Evolutionary conservation across 2,888 invertebrate species (phyloP), one percentile per base, ranked within the genome.

Genomic region (Cryptophagus acutangulus): DNA sequence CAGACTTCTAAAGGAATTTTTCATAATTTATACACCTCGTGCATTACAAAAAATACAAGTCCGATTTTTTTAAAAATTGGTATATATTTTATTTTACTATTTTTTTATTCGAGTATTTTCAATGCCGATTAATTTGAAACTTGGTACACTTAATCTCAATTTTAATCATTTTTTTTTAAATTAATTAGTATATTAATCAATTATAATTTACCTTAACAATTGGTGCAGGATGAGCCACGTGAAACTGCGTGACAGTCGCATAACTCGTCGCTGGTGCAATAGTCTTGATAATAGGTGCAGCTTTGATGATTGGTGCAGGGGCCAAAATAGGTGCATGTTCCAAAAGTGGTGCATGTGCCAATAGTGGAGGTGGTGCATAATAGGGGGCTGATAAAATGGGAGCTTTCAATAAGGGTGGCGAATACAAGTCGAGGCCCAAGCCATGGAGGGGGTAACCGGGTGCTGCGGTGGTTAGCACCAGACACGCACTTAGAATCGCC

Each of bases 191-290:
- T 24, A 17, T 15, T 15, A n/a, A 17, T 15, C 2, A 30, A 26
- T 13, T 18, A 20, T 6, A 20, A 20, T 42, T 43, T 52, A 63
- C 40, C 71, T 72, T 70, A 9, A 66, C 55, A 13, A 69, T 57
- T 9, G 67, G 65, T 29, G 61, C 60, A n/a, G 41, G 40, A 49
- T 63, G 69, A 8, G 57, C 52, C 14, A 66, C 54, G 20, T 62
- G 53, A 36, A 57, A 58, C 36, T 59, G 55, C 62, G 78, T 76
- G 68, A 79, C 55, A 61, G 70, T 76, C 0, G 79, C 71, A 59
- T 78, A 79, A 65, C 79, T 80, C 17, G 76, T 77, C 40, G 78
- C 76, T 2, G 74, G 63, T 8, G 56, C 61, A 13, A 62, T 46
- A 6, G 57, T 43, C 45, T 62, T 62, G 17, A 59, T 44, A 39